phyloP scores from a whole-genome alignment of 23 tunicate genomes.

The Aplidium turbinatum region DNA sequence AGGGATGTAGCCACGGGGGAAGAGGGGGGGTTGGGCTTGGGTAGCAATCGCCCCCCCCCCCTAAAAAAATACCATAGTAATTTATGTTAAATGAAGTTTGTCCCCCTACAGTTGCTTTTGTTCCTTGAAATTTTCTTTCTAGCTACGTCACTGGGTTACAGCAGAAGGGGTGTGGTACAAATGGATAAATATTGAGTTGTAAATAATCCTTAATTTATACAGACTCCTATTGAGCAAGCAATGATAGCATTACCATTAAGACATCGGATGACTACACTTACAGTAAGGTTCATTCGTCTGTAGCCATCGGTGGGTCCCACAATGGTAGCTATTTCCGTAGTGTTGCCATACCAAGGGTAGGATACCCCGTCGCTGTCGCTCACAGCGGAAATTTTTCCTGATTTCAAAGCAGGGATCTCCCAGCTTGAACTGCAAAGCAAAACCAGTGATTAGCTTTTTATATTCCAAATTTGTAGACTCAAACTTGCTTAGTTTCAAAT shows the following conservation, averaged over 20 bases:
- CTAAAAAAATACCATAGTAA: too few relatives aligned
- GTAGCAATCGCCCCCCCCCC: too few relatives aligned
- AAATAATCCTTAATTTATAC: background rate
- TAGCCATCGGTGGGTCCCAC: slow-evolving; percentile 92
- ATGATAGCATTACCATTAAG: too few relatives aligned
- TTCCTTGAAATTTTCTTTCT: too few relatives aligned
- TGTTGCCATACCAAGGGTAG: slow-evolving; percentile 99
- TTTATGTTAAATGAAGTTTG: too few relatives aligned
- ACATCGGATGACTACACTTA: slow-evolving; percentile 37
- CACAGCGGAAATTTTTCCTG: slow-evolving; percentile 81
- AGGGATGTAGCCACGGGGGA: too few relatives aligned
- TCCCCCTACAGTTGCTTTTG: too few relatives aligned
- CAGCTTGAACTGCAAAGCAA: slow-evolving; percentile 87
- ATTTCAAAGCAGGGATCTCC: slow-evolving; percentile 99
- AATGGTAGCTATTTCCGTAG: slow-evolving; percentile 98
- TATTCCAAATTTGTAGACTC: too few relatives aligned
- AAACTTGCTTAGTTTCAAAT: too few relatives aligned
- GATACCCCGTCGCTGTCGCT: slow-evolving; percentile 99
- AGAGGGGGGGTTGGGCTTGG: too few relatives aligned
- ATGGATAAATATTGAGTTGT: background rate
- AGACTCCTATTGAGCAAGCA: too few relatives aligned
- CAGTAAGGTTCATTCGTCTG: slow-evolving; percentile 71
- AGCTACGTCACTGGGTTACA: background rate
- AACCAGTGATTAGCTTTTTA: background rate
- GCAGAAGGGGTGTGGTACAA: background rate